Evolutionary conservation across 2,797 vertebrate genomes (phyloP).

Genomic region (Merluccius polli): DNA sequence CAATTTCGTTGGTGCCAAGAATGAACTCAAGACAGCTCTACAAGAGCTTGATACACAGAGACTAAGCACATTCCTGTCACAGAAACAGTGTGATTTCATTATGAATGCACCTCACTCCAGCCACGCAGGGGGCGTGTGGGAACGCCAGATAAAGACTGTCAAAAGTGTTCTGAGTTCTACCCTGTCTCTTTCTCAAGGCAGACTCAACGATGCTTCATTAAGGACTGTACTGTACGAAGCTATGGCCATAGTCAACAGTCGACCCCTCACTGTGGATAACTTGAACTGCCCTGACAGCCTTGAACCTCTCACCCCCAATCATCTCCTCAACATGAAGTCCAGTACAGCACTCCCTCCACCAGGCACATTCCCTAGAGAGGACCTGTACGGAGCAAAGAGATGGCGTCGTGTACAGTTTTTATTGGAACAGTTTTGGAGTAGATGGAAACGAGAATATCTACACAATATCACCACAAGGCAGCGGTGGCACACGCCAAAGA

Average conservation of each 20-base stretch:
- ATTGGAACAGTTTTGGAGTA: not conserved
- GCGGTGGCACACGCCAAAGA: slow-evolving; percentile 16
- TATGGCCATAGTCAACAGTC: slow-evolving; percentile 22
- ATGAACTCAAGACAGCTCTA: slow-evolving; percentile 17
- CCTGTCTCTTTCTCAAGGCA: slow-evolving; percentile 3
- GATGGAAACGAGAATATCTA: slow-evolving; percentile 15
- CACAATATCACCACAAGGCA: slow-evolving; percentile 20
- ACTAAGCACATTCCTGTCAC: slow-evolving; percentile 21
- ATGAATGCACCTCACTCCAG: slow-evolving; percentile 22
- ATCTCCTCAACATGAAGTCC: slow-evolving; percentile 17
- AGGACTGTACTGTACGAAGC: slow-evolving; percentile 19
- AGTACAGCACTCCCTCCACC: slow-evolving; percentile 18
- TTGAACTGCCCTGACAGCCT: slow-evolving; percentile 11
- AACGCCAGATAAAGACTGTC: slow-evolving; percentile 19
- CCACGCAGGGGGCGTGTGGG: slow-evolving; percentile 23
- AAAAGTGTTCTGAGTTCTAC: slow-evolving; percentile 18
- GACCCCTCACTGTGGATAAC: slow-evolving; percentile 16
- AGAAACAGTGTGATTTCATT: slow-evolving; percentile 26
- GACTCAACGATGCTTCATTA: slow-evolving; percentile 20
- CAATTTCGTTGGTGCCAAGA: slow-evolving; percentile 18
- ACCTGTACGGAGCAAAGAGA: slow-evolving; percentile 21
- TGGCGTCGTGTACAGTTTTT: slow-evolving; percentile 15
- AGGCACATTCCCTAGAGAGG: slow-evolving; percentile 4
- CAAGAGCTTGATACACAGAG: slow-evolving; percentile 9
- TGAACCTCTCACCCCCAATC: slow-evolving; percentile 17